Base-by-base conservation (phyloP, 1,140 invertebrate species). In the Octopus sinensis region DNA sequence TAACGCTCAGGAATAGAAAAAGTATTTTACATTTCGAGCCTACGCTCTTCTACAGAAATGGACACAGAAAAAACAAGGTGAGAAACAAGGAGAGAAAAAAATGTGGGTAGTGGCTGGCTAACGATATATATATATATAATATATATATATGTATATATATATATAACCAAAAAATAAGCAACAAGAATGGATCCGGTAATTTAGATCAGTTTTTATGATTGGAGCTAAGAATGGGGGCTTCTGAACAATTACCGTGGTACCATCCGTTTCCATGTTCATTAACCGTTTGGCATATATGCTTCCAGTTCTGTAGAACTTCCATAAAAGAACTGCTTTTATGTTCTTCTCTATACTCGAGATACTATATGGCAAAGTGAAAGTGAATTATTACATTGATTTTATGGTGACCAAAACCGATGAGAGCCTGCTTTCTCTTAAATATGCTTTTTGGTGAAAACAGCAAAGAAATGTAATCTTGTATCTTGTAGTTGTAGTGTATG, bases 351-450 rank as follows among this genome's bases (percentile, higher is more conserved):
- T 68, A 68, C n/a, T 12, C 1, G n/a, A 68, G 62, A 68, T 1
- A 68, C 62, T 68, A n/a, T 68, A 68, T n/a, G 3, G 62, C 3
- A 68, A n/a, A 68, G 62, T 43, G 30, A 43, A 43, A 43, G 30
- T 68, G 62, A 68, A 68, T 68, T 68, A 3, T 68, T 68, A 68
- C 12, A 68, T 68, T 68, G 10, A 68, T 68, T 68, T 12, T 68
- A 68, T 68, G 62, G n/a, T 68, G 3, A n/a, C 62, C 62, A 68
- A 68, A 1, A 68, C 10, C 62, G n/a, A 12, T 68, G 62, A 68
- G 62, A 68, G n/a, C 62, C 62, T 13, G 10, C n/a, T 68, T 68
- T 68, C 62, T 68, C 62, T n/a, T 68, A 68, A 68, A 68, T 68
- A 68, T 3, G n/a, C 3, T 68, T 68, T 68, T 68, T 68, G 62